phyloP scores from a whole-genome alignment of 2,888 invertebrate species.

The Epistrophella euchroma region DNA sequence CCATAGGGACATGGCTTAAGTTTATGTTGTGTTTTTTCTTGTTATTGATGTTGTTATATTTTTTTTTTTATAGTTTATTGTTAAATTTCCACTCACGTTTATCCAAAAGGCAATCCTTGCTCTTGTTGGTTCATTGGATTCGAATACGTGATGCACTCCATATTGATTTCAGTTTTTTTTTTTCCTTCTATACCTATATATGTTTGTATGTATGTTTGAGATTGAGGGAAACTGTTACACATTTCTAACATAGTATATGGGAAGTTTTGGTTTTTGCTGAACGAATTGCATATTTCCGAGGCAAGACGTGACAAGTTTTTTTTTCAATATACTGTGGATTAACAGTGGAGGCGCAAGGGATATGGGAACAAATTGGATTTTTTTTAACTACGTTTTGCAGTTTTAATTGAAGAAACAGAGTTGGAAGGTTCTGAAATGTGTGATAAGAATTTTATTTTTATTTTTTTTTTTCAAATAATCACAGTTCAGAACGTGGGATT shows the following conservation, averaged over 20 bases:
- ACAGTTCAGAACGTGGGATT: not conserved
- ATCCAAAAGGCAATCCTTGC: slow-evolving; percentile 37
- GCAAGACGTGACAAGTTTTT: slow-evolving; percentile 31
- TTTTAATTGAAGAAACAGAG: slow-evolving; percentile 7
- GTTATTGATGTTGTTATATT: not conserved
- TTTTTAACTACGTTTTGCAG: not conserved
- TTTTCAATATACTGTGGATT: not conserved
- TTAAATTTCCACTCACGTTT: slow-evolving; percentile 52
- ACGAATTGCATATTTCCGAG: slow-evolving; percentile 17
- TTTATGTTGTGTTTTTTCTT: not conserved
- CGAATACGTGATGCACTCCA: slow-evolving; percentile 53
- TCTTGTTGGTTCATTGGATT: slow-evolving; percentile 61
- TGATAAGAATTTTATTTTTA: not conserved
- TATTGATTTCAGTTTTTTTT: slow-evolving; percentile 28
- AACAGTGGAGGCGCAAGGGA: not conserved
- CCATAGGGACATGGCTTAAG: slow-evolving; percentile 4
- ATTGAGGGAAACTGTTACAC: slow-evolving; percentile 24
- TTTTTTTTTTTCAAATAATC: too few relatives aligned
- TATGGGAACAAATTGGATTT: slow-evolving; percentile 3
- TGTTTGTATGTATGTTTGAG: not conserved
- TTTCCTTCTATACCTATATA: not conserved
- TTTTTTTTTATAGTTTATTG: not conserved
- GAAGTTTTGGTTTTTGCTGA: slow-evolving; percentile 32
- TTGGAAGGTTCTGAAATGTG: not conserved
- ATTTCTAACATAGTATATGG: slow-evolving; percentile 21